phyloP scores from a whole-genome alignment of 1,140 invertebrate species.

The Philotrypesis tridentata region DNA sequence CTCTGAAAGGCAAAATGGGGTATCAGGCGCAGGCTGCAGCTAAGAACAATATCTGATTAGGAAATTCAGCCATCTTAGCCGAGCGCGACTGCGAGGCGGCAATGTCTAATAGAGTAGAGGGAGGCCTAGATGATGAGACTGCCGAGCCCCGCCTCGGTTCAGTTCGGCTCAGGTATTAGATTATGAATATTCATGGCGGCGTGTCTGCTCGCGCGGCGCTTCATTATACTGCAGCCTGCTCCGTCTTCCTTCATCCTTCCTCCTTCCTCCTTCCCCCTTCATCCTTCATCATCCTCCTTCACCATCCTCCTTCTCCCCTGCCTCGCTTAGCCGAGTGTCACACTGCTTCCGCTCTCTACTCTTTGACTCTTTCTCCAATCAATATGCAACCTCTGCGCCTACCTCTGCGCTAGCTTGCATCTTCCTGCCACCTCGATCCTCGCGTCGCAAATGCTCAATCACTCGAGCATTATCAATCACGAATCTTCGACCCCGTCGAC shows the following conservation, averaged over 20 bases:
- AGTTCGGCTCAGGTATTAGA: constrained; percentile 73
- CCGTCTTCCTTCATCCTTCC: constrained; percentile 52
- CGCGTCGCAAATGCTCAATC: neutral
- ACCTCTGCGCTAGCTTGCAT: no score
- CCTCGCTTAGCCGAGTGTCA: neutral
- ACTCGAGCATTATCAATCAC: neutral
- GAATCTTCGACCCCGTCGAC: neutral
- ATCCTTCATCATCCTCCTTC: constrained; percentile 52
- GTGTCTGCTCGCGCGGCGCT: constrained; percentile 70
- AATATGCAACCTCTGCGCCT: constrained; percentile 72
- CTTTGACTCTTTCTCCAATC: constrained; percentile 62
- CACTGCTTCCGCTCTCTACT: constrained; percentile 32
- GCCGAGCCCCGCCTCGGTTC: constrained; percentile 69
- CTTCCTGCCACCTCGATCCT: no score
- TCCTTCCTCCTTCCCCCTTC: constrained; percentile 13
- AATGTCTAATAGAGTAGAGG: constrained; percentile 71
- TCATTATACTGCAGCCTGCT: constrained; percentile 73
- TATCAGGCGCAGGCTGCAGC: constrained; percentile 28
- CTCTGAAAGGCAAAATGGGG: constrained; percentile 6
- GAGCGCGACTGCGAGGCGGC: no score
- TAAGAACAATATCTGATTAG: constrained; percentile 56
- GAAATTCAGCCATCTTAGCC: constrained; percentile 48
- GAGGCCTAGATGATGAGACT: constrained; percentile 70
- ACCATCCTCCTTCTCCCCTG: neutral
- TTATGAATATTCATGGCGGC: constrained; percentile 75